Percentiles rank a stretch among this genome's conserved stretches.
Evolutionary conservation across 2,888 invertebrate genomes (phyloP).

Genomic region (Orthosia gracilis): DNA sequence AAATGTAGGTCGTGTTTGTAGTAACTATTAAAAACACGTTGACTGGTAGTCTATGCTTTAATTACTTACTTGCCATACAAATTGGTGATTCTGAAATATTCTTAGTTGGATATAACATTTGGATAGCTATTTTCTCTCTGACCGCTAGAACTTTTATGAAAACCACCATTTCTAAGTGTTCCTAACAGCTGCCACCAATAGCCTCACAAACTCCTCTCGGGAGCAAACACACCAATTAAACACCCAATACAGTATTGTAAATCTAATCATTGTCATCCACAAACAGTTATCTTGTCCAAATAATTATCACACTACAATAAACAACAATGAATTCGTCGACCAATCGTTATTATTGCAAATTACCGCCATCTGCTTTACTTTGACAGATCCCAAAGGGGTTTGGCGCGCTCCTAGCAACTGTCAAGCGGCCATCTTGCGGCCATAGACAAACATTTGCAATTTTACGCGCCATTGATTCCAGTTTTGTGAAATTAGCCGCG

Average conservation of each 20-base stretch:
- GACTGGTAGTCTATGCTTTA: no score
- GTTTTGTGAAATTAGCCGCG: slow-evolving; percentile 86
- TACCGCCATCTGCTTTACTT: slow-evolving; percentile 85
- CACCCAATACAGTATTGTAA: slow-evolving; percentile 48
- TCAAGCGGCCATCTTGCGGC: slow-evolving; percentile 84
- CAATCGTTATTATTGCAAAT: slow-evolving; percentile 83
- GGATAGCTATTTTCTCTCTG: no score
- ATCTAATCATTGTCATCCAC: slow-evolving; percentile 60
- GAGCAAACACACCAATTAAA: slow-evolving; percentile 45
- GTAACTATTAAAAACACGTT: no score
- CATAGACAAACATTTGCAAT: slow-evolving; percentile 87
- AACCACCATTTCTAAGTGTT: background rate
- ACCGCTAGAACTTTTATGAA: background rate
- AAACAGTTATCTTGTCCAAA: slow-evolving; percentile 77
- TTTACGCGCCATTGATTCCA: slow-evolving; percentile 87
- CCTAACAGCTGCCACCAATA: slow-evolving; percentile 30
- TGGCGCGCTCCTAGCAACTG: slow-evolving; percentile 84
- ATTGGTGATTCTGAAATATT: background rate
- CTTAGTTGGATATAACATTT: background rate
- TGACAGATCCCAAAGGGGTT: slow-evolving; percentile 89
- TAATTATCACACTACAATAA: slow-evolving; percentile 87
- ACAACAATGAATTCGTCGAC: slow-evolving; percentile 86
- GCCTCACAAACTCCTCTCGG: slow-evolving; percentile 11
- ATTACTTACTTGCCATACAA: no score
- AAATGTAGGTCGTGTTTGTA: no score